Conservation (phyloP, 1,140 invertebrate species). For the Drosophila grimshawi region DNA sequence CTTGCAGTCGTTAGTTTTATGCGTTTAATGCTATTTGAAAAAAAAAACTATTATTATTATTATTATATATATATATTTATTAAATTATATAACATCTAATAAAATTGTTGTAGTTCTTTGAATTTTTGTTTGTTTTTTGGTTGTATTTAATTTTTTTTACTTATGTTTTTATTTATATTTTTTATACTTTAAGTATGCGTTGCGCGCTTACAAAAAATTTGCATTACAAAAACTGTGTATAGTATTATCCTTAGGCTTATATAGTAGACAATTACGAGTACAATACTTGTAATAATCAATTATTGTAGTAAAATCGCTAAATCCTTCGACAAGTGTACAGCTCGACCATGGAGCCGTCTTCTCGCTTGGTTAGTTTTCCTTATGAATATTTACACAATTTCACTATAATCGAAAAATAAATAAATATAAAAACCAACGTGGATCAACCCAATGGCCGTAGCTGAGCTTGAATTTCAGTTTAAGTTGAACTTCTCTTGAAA, state of each 20-base stretch:
- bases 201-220: conserved; percentile 36
- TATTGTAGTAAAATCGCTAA: conserved; percentile 58
- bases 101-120: conserved; percentile 23
- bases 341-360: not conserved
- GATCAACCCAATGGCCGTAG: conserved; percentile 20
- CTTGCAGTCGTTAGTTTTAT: conserved; percentile 52
- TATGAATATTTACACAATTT: conserved; percentile 49
- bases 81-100: conserved; percentile 35
- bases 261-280: conserved; percentile 41
- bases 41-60: conserved; percentile 22
- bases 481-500: conserved; percentile 51
- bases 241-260: conserved; percentile 34
- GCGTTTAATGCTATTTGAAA: conserved; percentile 42
- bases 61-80: conserved; percentile 22
- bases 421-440: conserved; percentile 14
- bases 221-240: conserved; percentile 39
- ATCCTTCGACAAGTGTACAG: conserved; percentile 18
- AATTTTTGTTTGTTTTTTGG: not conserved
- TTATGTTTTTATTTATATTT: conserved; percentile 9
- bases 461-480: conserved; percentile 42
- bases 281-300: conserved; percentile 40
- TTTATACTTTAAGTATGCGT: conserved; percentile 39
- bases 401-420: conserved; percentile 17
- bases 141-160: not conserved
- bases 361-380: conserved; percentile 23